phyloP scores from a whole-genome alignment of 2,113 vertebrate species.

The Phyllostomus hastatus region DNA sequence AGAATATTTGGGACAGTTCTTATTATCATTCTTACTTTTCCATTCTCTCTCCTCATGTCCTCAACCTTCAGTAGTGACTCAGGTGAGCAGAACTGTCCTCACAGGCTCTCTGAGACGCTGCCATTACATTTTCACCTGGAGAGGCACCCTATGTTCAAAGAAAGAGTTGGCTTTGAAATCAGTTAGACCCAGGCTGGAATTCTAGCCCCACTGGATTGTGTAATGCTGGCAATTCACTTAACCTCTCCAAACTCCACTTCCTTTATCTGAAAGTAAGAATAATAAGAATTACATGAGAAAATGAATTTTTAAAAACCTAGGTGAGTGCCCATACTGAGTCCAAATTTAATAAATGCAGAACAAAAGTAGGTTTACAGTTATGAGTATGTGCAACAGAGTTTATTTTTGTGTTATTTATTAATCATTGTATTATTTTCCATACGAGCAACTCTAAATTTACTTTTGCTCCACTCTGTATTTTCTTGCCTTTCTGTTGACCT shows the following conservation, averaged over 20 bases:
- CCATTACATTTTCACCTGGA: neutral
- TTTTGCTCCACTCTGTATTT: neutral
- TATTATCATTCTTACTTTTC: neutral
- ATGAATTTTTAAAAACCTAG: neutral
- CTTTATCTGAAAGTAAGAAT: neutral
- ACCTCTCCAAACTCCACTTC: neutral
- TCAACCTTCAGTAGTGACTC: neutral
- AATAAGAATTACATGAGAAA: neutral
- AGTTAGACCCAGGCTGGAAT: neutral
- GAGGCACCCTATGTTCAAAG: neutral
- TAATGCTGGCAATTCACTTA: neutral
- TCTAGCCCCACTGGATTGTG: neutral
- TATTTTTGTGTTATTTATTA: neutral
- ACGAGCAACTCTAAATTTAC: neutral
- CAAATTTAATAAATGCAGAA: neutral
- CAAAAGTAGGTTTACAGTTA: neutral
- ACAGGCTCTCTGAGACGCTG: fast-evolving
- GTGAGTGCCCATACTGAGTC: neutral
- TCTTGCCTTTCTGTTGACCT: neutral
- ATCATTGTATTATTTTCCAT: neutral
- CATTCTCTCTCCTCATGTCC: neutral
- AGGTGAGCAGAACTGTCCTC: neutral
- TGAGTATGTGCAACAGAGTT: neutral
- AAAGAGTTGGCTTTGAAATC: neutral
- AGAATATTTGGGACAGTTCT: neutral